Evolutionary conservation across 1,140 invertebrate genomes (phyloP), one percentile per base, ranked within the genome.

Genomic region (Atta cephalotes): DNA sequence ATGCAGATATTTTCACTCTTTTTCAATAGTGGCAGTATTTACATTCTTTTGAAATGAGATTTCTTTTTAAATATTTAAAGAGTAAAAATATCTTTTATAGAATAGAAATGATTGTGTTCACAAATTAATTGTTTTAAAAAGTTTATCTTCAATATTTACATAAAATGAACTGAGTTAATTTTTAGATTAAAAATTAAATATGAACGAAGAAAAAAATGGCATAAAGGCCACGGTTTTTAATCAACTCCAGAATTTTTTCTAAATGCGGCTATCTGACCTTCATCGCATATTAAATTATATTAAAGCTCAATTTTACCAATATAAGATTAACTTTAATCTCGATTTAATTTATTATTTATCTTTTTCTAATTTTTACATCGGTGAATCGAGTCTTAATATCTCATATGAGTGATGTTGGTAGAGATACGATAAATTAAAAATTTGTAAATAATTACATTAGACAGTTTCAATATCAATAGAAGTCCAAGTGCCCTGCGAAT

Each of bases 271-370:
- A 28, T 21, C 45, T 66, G 25, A 49, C 62, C 31, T 62, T 62
- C 21, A 77, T 77, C 21, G n/a, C 31, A 21, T 28, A 62, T 49
- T 31, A 65, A 79, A 78, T 62, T 0, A 79, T 31, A 9, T n/a
- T 9, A 14, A 9, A 16, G 39, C 39, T 2, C 39, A 9, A 9
- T 45, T 45, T 10, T 45, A 45, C 0, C 9, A 45, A 45, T 45
- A 45, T 45, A 45, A 45, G 39, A 45, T 45, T 45, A 45, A 45
- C 39, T 9, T 39, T 39, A 39, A 10, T 45, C 9, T 45, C 39
- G 10, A 45, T 45, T 10, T 45, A 45, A 45, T 10, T 45, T 45
- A 45, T 10, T 45, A 10, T 45, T 12, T 45, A 45, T 45, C 39
- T 45, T 45, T 45, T 45, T 45, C 1, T 45, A 45, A 45, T 45